Evolutionary conservation across 2,797 vertebrate species (phyloP).

Genomic region (Mormyrops attenuatus): DNA sequence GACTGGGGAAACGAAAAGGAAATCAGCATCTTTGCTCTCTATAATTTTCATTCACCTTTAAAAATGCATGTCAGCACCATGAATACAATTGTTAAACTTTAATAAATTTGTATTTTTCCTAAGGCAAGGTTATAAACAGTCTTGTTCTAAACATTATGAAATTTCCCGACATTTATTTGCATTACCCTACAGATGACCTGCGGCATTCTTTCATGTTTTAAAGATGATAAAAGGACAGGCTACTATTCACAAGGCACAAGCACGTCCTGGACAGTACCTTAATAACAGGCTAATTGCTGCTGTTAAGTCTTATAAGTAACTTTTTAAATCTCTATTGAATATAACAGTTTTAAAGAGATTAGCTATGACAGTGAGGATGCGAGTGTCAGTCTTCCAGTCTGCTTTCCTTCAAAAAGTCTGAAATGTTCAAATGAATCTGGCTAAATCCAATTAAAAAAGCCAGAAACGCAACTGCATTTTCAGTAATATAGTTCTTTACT

Average conservation of each 20-base stretch:
- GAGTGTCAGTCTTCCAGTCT: not conserved
- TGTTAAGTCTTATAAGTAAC: not conserved
- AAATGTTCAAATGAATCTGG: not conserved
- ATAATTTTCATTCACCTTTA: not conserved
- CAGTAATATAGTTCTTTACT: not conserved
- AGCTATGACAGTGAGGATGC: not conserved
- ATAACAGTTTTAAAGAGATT: not conserved
- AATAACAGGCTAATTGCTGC: not conserved
- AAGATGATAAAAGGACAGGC: not conserved
- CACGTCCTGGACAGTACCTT: not conserved
- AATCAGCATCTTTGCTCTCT: not conserved
- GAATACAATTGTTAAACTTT: not conserved
- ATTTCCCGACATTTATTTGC: not conserved
- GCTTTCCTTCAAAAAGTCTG: not conserved
- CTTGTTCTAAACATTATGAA: not conserved
- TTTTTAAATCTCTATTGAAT: not conserved
- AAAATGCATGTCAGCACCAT: not conserved
- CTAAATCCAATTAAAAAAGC: slow-evolving; percentile 6
- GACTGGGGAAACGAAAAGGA: not conserved
- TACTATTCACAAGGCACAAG: not conserved
- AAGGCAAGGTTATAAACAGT: not conserved
- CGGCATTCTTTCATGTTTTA: not conserved
- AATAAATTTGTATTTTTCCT: not conserved
- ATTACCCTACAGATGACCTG: slow-evolving; percentile 5
- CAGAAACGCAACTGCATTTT: not conserved